Evolutionary conservation across 2,113 vertebrate species (phyloP).

Genomic region (Anas platyrhynchos): DNA sequence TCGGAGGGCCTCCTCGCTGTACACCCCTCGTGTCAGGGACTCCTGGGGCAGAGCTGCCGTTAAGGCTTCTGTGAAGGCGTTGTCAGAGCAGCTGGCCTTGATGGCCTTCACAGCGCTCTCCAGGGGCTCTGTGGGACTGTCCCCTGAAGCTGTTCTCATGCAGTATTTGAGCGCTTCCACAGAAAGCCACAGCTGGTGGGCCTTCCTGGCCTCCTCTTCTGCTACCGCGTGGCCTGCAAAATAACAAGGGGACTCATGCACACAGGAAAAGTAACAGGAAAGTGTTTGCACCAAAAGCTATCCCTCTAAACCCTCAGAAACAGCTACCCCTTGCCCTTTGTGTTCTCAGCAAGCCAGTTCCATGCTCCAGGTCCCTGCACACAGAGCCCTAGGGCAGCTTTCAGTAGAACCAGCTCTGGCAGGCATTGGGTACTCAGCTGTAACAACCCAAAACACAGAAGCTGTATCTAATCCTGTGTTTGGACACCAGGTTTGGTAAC

Average conservation of each 20-base stretch:
- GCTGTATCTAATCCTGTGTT: rapidly evolving
- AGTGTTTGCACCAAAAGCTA: background rate
- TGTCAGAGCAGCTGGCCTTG: constrained; percentile 79
- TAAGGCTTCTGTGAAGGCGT: constrained; percentile 86
- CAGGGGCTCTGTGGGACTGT: constrained; percentile 83
- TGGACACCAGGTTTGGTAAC: background rate
- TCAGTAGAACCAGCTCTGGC: background rate
- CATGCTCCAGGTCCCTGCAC: rapidly evolving
- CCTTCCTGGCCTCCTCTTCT: constrained; percentile 91
- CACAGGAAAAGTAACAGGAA: rapidly evolving
- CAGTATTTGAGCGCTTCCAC: constrained; percentile 90
- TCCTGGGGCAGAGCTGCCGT: constrained; percentile 84
- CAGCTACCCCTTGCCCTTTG: rapidly evolving
- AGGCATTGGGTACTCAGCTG: background rate
- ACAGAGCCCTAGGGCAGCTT: background rate
- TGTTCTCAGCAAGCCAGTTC: background rate
- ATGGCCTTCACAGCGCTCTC: constrained; percentile 82
- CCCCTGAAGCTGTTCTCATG: constrained; percentile 80
- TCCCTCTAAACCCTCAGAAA: background rate
- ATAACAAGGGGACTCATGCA: rapidly evolving
- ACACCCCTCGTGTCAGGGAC: constrained; percentile 88
- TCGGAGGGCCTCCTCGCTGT: constrained; percentile 91
- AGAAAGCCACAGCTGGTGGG: constrained; percentile 95
- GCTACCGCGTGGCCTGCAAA: constrained; percentile 87
- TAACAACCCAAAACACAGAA: rapidly evolving